Conservation (phyloP, 2,888 invertebrate species). For the Parnassius orleans region DNA sequence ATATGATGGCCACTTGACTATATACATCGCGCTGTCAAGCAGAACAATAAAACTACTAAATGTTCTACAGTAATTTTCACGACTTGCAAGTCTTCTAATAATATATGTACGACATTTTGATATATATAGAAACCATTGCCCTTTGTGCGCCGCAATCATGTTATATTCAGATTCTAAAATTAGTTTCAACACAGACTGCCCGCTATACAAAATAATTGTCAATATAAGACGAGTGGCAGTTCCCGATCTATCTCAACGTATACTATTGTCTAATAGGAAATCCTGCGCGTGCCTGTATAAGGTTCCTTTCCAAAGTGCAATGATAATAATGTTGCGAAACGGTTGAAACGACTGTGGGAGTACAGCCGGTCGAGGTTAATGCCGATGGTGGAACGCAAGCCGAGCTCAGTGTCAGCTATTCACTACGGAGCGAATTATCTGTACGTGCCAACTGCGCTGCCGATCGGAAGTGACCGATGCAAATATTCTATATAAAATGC, state of each 20-base stretch:
- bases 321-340: conserved; percentile 69
- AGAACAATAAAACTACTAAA: neutral
- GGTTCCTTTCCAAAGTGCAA: conserved; percentile 65
- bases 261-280: conserved; percentile 61
- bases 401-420: conserved; percentile 33
- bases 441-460: conserved; percentile 30
- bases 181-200: conserved; percentile 56
- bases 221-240: conserved; percentile 51
- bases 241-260: conserved; percentile 55
- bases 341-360: conserved; percentile 44
- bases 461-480: conserved; percentile 31
- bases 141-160: conserved; percentile 7
- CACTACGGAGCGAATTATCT: conserved; percentile 10
- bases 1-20: no score
- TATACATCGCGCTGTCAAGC: neutral
- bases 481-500: conserved; percentile 13
- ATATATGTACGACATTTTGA: conserved; percentile 29
- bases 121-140: conserved; percentile 29
- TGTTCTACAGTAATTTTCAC: neutral
- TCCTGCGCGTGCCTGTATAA: conserved; percentile 49
- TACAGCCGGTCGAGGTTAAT: conserved; percentile 50
- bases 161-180: conserved; percentile 50
- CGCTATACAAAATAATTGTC: conserved; percentile 65
- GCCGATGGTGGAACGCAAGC: conserved; percentile 40
- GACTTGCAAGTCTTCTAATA: conserved; percentile 8